Evolutionary conservation across 2,888 invertebrate species (phyloP).

Genomic region (Nomada hirtipes): DNA sequence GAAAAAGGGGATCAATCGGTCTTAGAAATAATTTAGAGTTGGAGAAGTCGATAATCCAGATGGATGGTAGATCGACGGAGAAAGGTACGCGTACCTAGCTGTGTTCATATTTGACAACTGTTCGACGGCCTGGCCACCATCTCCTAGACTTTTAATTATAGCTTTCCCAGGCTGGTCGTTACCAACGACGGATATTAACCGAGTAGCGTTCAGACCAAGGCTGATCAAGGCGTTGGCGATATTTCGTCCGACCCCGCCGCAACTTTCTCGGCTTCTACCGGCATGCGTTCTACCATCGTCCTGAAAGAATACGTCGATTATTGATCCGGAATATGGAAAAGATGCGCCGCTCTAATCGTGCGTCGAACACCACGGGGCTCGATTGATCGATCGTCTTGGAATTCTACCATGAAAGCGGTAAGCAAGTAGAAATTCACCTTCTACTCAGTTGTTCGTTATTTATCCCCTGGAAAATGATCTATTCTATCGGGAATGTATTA

Average conservation of each 20-base stretch:
- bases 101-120: slow-evolving; percentile 72
- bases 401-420: slow-evolving; percentile 34
- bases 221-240: slow-evolving; percentile 94
- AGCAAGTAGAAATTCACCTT: slow-evolving; percentile 19
- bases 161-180: slow-evolving; percentile 77
- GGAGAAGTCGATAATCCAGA: not conserved
- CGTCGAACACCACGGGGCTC: slow-evolving; percentile 33
- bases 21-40: not conserved
- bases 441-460: not conserved
- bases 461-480: not conserved
- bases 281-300: slow-evolving; percentile 92
- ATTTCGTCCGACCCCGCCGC: slow-evolving; percentile 97
- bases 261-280: slow-evolving; percentile 87
- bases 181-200: slow-evolving; percentile 80
- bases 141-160: slow-evolving; percentile 75
- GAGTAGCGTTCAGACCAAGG: slow-evolving; percentile 86
- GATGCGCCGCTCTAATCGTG: slow-evolving; percentile 53
- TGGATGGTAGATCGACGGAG: not conserved
- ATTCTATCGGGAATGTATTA: not conserved
- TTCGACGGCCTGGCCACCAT: slow-evolving; percentile 71
- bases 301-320: slow-evolving; percentile 85
- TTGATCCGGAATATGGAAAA: slow-evolving; percentile 57
- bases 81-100: slow-evolving; percentile 73
- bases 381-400: slow-evolving; percentile 54
- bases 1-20: not conserved